These are phyloP conservation scores for Saccostrea glomerata DNA, from an alignment of 1,140 invertebrate species.

Conservation along the genomic window DNA sequence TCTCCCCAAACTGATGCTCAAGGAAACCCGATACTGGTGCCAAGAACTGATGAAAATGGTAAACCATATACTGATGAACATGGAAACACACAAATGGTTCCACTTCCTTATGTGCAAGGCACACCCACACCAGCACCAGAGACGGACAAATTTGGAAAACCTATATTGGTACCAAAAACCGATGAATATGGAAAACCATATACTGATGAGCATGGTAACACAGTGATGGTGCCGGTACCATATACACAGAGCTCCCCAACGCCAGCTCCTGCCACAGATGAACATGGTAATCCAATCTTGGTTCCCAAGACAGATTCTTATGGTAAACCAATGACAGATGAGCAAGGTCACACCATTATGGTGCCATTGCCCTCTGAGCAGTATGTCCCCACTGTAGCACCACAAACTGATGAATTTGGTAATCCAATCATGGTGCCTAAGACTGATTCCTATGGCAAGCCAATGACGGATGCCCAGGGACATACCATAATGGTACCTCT, in stretches of 20 bases:
- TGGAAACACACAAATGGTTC: neutral
- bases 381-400: neutral
- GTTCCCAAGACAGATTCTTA: neutral
- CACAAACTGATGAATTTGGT: conserved; percentile 35
- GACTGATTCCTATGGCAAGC: conserved; percentile 39
- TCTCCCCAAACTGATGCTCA: conserved; percentile 41
- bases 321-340: conserved; percentile 13
- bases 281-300: conserved; percentile 38
- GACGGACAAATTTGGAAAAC: conserved; percentile 18
- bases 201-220: neutral
- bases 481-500: neutral
- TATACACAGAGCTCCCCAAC: neutral
- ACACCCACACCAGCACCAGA: conserved; percentile 45
- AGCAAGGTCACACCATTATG: neutral
- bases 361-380: conserved; percentile 8
- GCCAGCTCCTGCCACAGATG: conserved; percentile 37
- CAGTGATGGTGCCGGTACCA: neutral
- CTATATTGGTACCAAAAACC: conserved; percentile 31
- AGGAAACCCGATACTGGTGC: conserved; percentile 35
- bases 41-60: conserved; percentile 8
- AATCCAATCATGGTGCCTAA: conserved; percentile 36
- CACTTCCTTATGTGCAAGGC: neutral
- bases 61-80: neutral
- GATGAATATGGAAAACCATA: conserved; percentile 29
- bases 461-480: neutral